phyloP scores from a whole-genome alignment of 2,113 vertebrate genomes.

The Dinomys branickii region DNA sequence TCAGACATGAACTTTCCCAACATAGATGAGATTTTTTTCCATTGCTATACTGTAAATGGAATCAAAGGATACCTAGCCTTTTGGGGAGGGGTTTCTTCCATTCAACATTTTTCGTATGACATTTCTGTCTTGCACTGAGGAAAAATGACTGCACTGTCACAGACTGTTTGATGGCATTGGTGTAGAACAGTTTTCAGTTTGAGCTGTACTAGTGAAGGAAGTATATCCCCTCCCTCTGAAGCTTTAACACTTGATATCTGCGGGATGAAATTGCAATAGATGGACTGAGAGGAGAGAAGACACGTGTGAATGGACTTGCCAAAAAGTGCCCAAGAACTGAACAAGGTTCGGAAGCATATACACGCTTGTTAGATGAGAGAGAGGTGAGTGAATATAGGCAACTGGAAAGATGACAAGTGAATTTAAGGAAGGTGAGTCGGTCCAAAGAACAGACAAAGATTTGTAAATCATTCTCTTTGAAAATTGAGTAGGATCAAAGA shows the following conservation, averaged over 20 bases:
- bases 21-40: background rate
- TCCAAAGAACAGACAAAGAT: background rate
- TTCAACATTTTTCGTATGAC: background rate
- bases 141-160: background rate
- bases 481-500: background rate
- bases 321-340: background rate
- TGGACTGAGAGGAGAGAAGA: background rate
- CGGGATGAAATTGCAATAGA: background rate
- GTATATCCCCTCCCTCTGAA: background rate
- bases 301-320: background rate
- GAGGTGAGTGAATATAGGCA: background rate
- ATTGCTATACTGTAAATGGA: background rate
- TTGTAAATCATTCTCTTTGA: background rate
- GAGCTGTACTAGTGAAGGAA: background rate
- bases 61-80: background rate
- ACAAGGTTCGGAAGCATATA: background rate
- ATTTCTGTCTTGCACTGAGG: background rate
- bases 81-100: background rate
- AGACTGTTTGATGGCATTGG: background rate
- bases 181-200: background rate
- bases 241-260: background rate
- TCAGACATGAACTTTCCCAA: background rate
- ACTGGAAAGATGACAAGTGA: background rate
- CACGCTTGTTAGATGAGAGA: background rate
- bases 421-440: background rate